phyloP scores from a whole-genome alignment of 2,888 invertebrate genomes.

The Dyspetes luteomarginatus region DNA sequence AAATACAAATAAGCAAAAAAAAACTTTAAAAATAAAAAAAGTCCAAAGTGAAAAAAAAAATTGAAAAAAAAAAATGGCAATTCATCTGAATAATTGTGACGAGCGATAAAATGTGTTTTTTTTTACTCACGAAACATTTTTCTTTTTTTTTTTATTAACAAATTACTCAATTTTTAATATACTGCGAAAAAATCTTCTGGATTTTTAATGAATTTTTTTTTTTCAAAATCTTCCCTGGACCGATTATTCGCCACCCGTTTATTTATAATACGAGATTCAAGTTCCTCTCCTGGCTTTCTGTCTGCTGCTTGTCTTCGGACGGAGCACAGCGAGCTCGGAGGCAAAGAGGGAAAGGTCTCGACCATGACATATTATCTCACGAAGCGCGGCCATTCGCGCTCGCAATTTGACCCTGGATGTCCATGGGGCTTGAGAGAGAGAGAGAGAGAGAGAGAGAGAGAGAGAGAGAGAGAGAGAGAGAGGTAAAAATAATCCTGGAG shows the following conservation, averaged over 20 bases:
- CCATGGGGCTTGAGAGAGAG: too few relatives aligned
- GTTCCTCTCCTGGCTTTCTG: too few relatives aligned
- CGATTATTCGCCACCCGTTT: too few relatives aligned
- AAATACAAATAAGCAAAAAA: conserved; percentile 5
- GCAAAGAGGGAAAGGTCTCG: conserved; percentile 66
- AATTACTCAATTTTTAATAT: too few relatives aligned
- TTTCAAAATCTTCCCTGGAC: too few relatives aligned
- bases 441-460: conserved; percentile 4
- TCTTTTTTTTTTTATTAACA: too few relatives aligned
- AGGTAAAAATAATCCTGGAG: conserved; percentile 47
- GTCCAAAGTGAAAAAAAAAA: background rate
- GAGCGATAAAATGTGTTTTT: background rate
- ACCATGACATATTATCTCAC: conserved; percentile 68
- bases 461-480: conserved; percentile 3
- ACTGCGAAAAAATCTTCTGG: too few relatives aligned
- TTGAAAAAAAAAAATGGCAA: background rate
- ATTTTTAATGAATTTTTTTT: too few relatives aligned
- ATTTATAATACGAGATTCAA: too few relatives aligned
- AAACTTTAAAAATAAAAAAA: background rate
- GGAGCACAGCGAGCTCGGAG: too few relatives aligned
- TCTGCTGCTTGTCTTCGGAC: too few relatives aligned
- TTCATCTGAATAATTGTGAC: background rate
- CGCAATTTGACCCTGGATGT: conserved; percentile 34
- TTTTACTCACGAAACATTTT: background rate
- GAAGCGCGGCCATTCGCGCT: conserved; percentile 42